Percentiles rank a stretch among this genome's conserved stretches.
These are phyloP conservation scores for Lamellibrachia satsuma DNA, from an alignment of 2,888 invertebrate species.

Conservation along the genomic window DNA sequence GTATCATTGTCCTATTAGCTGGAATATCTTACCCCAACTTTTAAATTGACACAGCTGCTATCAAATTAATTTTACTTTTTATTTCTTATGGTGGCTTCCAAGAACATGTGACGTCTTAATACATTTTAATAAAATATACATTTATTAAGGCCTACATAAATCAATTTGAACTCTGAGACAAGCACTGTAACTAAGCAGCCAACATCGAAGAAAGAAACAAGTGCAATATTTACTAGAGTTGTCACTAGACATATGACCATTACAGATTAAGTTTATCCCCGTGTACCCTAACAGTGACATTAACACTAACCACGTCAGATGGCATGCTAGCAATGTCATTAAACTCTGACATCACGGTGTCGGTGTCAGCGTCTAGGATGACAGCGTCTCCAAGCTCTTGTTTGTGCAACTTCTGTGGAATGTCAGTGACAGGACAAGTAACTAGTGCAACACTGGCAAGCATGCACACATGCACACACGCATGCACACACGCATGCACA, in stretches of 20 bases:
- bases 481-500: not conserved
- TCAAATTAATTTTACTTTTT: too few species aligned
- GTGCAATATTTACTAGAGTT: too few species aligned
- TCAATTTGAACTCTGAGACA: too few species aligned
- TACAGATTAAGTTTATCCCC: not conserved
- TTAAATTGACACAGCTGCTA: too few species aligned
- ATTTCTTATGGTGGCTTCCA: too few species aligned
- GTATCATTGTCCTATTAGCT: too few species aligned
- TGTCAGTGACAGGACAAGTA: not conserved
- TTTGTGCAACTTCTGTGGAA: constrained; percentile 73
- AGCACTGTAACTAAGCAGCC: not conserved
- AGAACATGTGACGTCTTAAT: too few species aligned
- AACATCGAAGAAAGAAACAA: too few species aligned
- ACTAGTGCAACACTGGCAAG: not conserved
- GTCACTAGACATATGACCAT: not conserved
- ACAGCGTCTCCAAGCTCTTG: constrained; percentile 94
- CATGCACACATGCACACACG: not conserved
- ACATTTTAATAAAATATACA: too few species aligned
- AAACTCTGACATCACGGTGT: constrained; percentile 85
- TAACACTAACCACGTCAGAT: constrained; percentile 79
- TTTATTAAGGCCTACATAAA: too few species aligned
- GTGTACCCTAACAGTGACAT: not conserved
- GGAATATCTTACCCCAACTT: too few species aligned
- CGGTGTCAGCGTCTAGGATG: constrained; percentile 90
- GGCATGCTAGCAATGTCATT: constrained; percentile 91